phyloP scores from a whole-genome alignment of 2,113 vertebrate genomes.

The Triplophysa tibetana region DNA sequence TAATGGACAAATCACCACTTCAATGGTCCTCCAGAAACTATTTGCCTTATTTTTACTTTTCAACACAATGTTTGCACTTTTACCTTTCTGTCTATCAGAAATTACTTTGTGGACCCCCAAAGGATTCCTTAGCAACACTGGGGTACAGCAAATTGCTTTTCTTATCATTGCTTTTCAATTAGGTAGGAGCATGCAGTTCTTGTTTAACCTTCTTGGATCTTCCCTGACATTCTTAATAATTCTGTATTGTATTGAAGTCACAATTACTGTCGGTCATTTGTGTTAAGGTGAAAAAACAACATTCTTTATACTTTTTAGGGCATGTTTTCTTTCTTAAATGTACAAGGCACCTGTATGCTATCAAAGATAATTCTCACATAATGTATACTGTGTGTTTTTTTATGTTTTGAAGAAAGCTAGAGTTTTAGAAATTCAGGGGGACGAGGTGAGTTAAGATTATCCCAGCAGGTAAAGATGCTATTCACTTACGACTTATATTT shows the following conservation, averaged over 20 bases:
- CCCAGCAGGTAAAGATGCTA: neutral
- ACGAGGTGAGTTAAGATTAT: neutral
- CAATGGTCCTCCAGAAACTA: neutral
- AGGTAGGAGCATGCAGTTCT: constrained; percentile 43
- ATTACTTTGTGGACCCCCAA: too few species aligned
- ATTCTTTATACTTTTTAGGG: neutral
- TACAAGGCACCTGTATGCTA: neutral
- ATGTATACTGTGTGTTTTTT: neutral
- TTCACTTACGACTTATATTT: constrained; percentile 39
- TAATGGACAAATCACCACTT: neutral
- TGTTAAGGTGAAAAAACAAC: neutral
- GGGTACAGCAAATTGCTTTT: constrained; percentile 27
- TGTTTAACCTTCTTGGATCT: constrained; percentile 37
- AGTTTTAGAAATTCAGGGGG: too few species aligned
- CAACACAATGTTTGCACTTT: constrained; percentile 22
- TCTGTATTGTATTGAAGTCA: neutral
- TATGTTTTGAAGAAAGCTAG: neutral
- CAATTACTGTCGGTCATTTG: neutral
- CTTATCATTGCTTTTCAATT: constrained; percentile 28
- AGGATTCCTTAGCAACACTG: neutral
- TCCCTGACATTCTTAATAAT: neutral
- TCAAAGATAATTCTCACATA: neutral
- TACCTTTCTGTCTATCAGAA: neutral
- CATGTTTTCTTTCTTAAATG: neutral
- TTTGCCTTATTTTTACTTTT: constrained; percentile 50